These are phyloP conservation scores for Drosophila kepulauana DNA, from an alignment of 1,140 invertebrate species.

Conservation along the genomic window DNA sequence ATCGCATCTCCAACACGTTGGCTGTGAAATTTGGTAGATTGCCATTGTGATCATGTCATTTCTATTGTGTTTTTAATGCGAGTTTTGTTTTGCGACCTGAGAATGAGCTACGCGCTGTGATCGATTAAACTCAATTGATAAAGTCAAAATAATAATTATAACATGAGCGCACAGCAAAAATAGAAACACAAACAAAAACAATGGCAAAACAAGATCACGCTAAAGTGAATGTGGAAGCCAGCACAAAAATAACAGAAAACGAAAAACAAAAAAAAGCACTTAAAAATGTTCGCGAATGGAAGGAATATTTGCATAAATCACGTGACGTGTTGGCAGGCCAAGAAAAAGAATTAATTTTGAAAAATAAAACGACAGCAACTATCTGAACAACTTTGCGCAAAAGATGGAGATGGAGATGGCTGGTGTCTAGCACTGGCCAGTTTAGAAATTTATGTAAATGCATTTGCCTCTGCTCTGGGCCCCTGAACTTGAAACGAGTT, in stretches of 20 bases:
- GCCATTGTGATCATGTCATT: constrained; percentile 39
- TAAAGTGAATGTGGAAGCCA: constrained; percentile 9
- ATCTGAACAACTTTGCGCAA: constrained; percentile 28
- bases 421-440: constrained; percentile 48
- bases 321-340: constrained; percentile 50
- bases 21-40: constrained; percentile 51
- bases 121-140: constrained; percentile 69
- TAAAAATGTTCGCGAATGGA: constrained; percentile 4
- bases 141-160: background rate
- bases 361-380: constrained; percentile 39
- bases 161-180: background rate
- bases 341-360: constrained; percentile 50
- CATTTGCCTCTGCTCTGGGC: constrained; percentile 42
- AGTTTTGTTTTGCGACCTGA: constrained; percentile 32
- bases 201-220: constrained; percentile 37
- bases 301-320: constrained; percentile 71
- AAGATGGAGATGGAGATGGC: constrained; percentile 37
- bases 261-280: background rate
- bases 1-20: constrained; percentile 46
- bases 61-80: constrained; percentile 18
- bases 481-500: constrained; percentile 75
- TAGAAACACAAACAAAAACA: constrained; percentile 39
- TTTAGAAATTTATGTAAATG: constrained; percentile 80
- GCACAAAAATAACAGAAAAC: constrained; percentile 12
- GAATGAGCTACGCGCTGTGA: constrained; percentile 48